These are phyloP conservation scores for Ennomos erosarius DNA, from an alignment of 2,888 invertebrate species.

Conservation along the genomic window DNA sequence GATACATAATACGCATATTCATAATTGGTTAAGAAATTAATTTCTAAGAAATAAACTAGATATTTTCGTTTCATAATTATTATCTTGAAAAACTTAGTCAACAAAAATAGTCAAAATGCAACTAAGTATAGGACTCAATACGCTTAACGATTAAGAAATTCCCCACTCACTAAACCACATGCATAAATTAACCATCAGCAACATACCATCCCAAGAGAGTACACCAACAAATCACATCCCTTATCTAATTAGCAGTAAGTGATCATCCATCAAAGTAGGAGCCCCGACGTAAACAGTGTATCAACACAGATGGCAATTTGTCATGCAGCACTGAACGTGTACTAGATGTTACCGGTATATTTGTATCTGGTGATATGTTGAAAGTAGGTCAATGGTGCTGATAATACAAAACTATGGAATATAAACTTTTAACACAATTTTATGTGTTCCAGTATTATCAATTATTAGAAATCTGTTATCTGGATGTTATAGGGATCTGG, in stretches of 20 bases:
- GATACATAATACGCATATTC: too few species aligned
- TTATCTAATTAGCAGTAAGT: conserved; percentile 52
- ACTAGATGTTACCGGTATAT: neutral
- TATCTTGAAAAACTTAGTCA: too few species aligned
- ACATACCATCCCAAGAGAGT: conserved; percentile 14
- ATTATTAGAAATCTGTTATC: too few species aligned
- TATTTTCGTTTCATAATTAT: too few species aligned
- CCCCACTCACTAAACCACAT: conserved; percentile 1
- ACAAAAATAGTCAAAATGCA: too few species aligned
- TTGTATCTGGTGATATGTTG: neutral
- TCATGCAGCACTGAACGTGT: conserved; percentile 28
- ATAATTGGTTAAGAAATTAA: too few species aligned
- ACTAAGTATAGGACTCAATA: too few species aligned
- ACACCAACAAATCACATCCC: conserved; percentile 38
- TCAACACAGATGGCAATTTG: conserved; percentile 34
- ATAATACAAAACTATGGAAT: neutral
- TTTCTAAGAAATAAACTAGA: too few species aligned
- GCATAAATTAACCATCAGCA: conserved; percentile 26
- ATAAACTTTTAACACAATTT: too few species aligned
- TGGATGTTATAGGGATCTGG: too few species aligned
- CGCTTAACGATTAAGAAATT: conserved; percentile 2
- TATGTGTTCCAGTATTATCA: too few species aligned
- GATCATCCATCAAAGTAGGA: conserved; percentile 46
- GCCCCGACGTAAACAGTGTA: conserved; percentile 36
- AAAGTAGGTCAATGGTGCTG: conserved; percentile 4